Evolutionary conservation across 1,140 invertebrate species (phyloP).

Genomic region (Radopholus similis): DNA sequence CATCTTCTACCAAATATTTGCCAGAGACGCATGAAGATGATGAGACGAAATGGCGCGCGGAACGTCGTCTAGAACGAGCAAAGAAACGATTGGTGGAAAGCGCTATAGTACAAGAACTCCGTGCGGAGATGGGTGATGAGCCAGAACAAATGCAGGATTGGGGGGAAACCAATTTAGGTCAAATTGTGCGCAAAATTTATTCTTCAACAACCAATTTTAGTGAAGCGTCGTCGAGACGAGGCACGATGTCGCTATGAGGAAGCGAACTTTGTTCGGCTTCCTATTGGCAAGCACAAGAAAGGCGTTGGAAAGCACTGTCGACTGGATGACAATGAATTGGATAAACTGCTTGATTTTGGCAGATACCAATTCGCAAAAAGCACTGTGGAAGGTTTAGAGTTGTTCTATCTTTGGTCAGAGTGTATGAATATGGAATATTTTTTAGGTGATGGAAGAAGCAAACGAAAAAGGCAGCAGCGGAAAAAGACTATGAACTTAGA

Average conservation of each 20-base stretch:
- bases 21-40: neutral
- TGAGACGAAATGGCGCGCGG: neutral
- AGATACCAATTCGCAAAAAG: neutral
- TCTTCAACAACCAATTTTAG: neutral
- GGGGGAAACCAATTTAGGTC: neutral
- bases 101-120: neutral
- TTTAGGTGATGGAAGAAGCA: too few species aligned
- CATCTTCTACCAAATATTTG: neutral
- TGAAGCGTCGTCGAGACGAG: neutral
- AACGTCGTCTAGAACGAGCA: neutral
- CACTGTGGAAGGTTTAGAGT: too few species aligned
- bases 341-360: neutral
- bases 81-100: neutral
- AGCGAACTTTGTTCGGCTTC: conserved; percentile 5
- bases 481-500: too few species aligned
- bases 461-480: too few species aligned
- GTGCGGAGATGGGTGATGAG: neutral
- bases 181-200: neutral
- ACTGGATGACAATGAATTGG: neutral
- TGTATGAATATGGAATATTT: too few species aligned
- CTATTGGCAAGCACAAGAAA: neutral
- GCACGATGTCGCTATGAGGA: neutral
- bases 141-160: conserved; percentile 6
- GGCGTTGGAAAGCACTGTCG: neutral
- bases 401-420: too few species aligned